phyloP scores from a whole-genome alignment of 2,797 vertebrate genomes.

The Allochrocebus solatus region DNA sequence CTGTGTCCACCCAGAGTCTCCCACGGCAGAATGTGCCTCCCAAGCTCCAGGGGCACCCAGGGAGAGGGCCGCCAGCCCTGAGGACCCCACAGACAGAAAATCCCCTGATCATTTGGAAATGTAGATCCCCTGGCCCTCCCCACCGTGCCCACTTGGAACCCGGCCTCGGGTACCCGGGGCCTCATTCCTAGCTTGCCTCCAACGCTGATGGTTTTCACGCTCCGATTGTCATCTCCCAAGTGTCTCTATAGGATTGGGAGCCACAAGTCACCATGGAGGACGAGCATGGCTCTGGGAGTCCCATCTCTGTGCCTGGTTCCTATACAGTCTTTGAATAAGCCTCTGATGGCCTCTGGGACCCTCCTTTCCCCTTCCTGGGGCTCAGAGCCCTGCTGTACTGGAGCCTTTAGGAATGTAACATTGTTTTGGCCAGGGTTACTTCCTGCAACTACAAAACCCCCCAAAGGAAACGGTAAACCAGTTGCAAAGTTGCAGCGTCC shows the following conservation, averaged over 20 bases:
- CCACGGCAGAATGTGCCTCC: neutral
- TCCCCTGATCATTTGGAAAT: neutral
- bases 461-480: neutral
- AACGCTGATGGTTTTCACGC: rapidly evolving
- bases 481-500: rapidly evolving
- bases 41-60: no score
- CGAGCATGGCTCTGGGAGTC: neutral
- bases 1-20: rapidly evolving
- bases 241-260: neutral
- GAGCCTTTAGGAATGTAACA: neutral
- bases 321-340: rapidly evolving
- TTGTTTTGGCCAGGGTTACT: neutral
- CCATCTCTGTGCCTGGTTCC: rapidly evolving
- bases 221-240: no score
- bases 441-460: neutral
- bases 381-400: no score
- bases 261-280: neutral
- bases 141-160: rapidly evolving
- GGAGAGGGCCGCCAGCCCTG: neutral
- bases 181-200: rapidly evolving
- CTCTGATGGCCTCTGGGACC: rapidly evolving
- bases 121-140: rapidly evolving
- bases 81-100: neutral
- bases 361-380: neutral
- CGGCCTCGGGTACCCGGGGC: neutral